Conservation (phyloP, 2,113 vertebrate genomes). For the Mesoclemmys tuberculata region DNA sequence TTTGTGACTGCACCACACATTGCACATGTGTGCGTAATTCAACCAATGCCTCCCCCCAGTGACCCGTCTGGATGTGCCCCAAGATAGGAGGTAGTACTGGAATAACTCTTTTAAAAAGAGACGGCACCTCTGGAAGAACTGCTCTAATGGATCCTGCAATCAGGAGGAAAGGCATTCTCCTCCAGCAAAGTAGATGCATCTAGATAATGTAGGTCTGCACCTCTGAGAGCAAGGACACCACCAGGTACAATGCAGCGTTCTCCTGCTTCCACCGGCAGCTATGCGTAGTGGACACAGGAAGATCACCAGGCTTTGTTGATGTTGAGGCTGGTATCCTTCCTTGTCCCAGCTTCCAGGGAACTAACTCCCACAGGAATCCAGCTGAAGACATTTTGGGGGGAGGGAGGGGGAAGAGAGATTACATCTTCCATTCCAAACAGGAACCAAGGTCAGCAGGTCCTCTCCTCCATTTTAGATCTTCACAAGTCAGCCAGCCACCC, state of each 20-base stretch:
- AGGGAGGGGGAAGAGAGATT: background rate
- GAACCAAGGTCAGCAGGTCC: background rate
- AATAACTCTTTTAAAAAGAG: accelerated
- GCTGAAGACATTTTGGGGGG: background rate
- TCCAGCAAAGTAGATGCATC: background rate
- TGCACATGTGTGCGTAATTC: background rate
- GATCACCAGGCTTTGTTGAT: background rate
- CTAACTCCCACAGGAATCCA: background rate
- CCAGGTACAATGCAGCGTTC: background rate
- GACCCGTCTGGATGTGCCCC: background rate
- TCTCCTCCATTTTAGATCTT: background rate
- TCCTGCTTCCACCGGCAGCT: background rate
- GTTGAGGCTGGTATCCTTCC: background rate
- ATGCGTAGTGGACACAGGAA: background rate
- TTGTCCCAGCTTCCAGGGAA: background rate
- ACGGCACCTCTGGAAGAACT: background rate
- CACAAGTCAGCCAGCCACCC: background rate
- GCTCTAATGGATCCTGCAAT: background rate
- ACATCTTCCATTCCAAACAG: background rate
- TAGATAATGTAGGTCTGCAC: background rate
- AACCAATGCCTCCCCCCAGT: background rate
- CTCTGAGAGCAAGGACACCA: background rate
- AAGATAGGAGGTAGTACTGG: background rate
- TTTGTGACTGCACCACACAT: background rate
- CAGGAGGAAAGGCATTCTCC: background rate